Evolutionary conservation across 2,113 vertebrate genomes (phyloP).

Genomic region (Erpornis zantholeuca): DNA sequence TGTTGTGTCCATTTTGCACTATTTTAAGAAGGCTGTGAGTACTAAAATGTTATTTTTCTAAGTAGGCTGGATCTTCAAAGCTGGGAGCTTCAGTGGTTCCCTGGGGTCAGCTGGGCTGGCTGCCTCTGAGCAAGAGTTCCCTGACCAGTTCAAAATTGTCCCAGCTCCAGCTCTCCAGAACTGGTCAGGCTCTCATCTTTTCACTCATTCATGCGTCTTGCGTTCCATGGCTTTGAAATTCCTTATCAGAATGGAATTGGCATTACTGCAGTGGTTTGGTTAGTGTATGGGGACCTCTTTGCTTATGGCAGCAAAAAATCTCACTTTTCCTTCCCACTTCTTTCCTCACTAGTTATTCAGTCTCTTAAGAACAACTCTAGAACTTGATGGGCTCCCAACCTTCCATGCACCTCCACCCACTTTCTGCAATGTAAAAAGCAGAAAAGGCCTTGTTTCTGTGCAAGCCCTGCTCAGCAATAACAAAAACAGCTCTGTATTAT

Average conservation of each 20-base stretch:
- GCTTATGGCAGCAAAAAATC: not conserved
- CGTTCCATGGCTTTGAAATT: not conserved
- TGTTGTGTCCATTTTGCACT: not conserved
- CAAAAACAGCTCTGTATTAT: not conserved
- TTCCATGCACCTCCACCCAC: not conserved
- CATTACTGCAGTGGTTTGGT: not conserved
- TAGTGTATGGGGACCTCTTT: not conserved
- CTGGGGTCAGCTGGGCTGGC: not conserved
- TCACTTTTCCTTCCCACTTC: not conserved
- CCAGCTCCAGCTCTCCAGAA: not conserved
- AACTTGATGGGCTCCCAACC: not conserved
- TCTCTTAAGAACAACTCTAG: not conserved
- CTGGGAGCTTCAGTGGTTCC: not conserved
- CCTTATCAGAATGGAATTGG: not conserved
- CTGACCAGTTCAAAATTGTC: not conserved
- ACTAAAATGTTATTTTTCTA: not conserved
- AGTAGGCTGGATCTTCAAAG: not conserved
- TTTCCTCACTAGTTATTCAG: not conserved
- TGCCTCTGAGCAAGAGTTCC: not conserved
- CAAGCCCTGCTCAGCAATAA: not conserved
- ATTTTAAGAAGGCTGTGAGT: not conserved
- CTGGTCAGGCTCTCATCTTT: not conserved
- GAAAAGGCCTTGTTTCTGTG: not conserved
- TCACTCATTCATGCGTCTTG: not conserved
- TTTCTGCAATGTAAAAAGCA: accelerated